These are phyloP conservation scores for Rutpela maculata DNA, from an alignment of 2,888 invertebrate genomes.

Conservation along the genomic window DNA sequence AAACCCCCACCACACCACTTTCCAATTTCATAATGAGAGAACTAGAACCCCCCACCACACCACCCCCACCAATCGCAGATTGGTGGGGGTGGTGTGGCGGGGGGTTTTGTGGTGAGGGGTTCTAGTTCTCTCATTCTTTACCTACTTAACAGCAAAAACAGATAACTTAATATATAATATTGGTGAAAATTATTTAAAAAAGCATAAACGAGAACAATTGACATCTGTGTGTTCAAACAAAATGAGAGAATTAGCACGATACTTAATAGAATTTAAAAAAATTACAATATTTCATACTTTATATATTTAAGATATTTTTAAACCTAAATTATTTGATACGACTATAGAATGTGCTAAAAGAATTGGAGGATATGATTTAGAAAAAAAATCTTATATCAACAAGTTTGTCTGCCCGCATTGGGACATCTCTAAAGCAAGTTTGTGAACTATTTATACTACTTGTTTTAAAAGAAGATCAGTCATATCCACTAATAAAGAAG, in stretches of 20 bases:
- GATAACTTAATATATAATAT: slow-evolving; percentile 42
- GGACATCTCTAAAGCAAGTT: slow-evolving; percentile 39
- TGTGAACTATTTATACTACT: slow-evolving; percentile 39
- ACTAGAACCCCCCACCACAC: no score
- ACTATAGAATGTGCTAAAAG: slow-evolving; percentile 16
- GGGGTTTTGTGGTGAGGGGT: no score
- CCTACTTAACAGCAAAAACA: slow-evolving; percentile 32
- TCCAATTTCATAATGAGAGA: no score
- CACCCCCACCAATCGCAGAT: no score
- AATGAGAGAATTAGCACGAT: slow-evolving; percentile 38
- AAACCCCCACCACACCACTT: no score
- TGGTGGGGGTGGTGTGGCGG: no score
- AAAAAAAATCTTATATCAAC: slow-evolving; percentile 17
- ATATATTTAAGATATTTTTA: slow-evolving; percentile 11
- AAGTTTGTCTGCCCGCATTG: slow-evolving; percentile 34
- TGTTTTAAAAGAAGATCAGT: slow-evolving; percentile 37
- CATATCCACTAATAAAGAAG: slow-evolving; percentile 12
- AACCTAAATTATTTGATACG: slow-evolving; percentile 24
- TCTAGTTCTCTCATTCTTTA: no score
- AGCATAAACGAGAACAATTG: slow-evolving; percentile 48
- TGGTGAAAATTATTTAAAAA: slow-evolving; percentile 49
- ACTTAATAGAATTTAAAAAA: slow-evolving; percentile 47
- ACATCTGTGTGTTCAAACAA: slow-evolving; percentile 19
- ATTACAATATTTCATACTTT: slow-evolving; percentile 30
- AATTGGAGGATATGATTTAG: slow-evolving; percentile 28